Base-by-base conservation (phyloP, 2,888 invertebrate genomes). In the Cryptocephalus moraei region DNA sequence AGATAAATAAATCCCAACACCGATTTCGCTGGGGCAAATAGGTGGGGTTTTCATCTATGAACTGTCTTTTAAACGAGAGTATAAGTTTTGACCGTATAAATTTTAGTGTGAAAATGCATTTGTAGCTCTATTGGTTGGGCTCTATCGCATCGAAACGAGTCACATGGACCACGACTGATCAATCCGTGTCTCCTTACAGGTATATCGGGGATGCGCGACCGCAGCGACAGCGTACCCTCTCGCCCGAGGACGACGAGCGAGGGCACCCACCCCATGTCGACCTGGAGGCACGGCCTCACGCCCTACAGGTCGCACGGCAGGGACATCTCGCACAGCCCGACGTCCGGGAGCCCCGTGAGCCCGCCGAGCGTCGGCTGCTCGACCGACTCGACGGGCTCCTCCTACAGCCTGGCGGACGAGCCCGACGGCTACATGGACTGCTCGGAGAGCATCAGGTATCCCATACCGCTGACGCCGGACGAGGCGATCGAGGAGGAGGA, bases 151-250 rank as follows among this genome's bases (percentile, higher is more conserved):
- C n/a, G n/a, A n/a, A n/a, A n/a, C n/a, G n/a, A n/a, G n/a, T n/a
- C n/a, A n/a, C n/a, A n/a, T n/a, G n/a, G n/a, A n/a, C 39, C 8
- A 4, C 2, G 6, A 22, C 22, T 22, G 22, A 22, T 22, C 22
- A 22, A 22, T 4, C 2, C 2, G 2, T 22, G 3, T 22, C 22
- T 6, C 22, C 22, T 22, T 22, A 4, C 22, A 22, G 22, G 22
- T 22, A 22, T 22, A 22, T 22, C 22, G 3, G 22, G 22, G 22
- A 22, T 22, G 22, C 22, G 22, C 22, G 86, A 84, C 59, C 78
- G 90, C 49, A 86, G 87, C 67, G 90, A 89, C 68, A 90, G 88
- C 64, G 80, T 91, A 76, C 90, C 88, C 3, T 80, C 86, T 10
- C 75, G 88, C 50, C 78, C 84, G 34, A 76, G 84, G 34, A 80